Evolutionary conservation across 1,140 invertebrate species (phyloP), one percentile per base, ranked within the genome.

Genomic region (Saccostrea glomerata): DNA sequence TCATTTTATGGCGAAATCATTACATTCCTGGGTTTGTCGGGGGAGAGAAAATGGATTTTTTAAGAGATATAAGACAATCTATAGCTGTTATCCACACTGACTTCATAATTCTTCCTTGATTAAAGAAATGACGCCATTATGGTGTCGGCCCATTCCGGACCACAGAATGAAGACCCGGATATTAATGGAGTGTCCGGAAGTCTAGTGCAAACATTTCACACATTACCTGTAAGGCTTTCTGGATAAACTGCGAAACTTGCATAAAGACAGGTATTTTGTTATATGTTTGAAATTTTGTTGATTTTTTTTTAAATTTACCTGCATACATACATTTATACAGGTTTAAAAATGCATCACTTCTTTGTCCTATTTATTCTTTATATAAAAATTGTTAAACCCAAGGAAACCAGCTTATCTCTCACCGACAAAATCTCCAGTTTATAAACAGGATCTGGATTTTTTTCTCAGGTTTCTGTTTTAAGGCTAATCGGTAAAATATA

Each of bases 101-200:
- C 30, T 77, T 30, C 25, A 25, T 77, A 40, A 77, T 77, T 30
- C 15, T 77, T 77, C 11, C 30, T 77, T 77, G 70, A 77, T 77
- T 77, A 77, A 2, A 30, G 70, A 77, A 77, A 77, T 17, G 70
- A 25, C 70, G 30, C 13, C 25, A 77, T 77, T 77, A 77, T 77
- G 2, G 25, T 36, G 13, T 63, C 25, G 11, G 7, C 25, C 13
- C 23, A 77, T 77, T 77, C 70, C 70, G 70, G 70, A 30, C 70
- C 70, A 17, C 12, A 11, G 70, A 77, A 77, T 77, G 70, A 25
- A 30, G 12, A 77, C 70, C 30, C 70, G 25, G 25, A 36, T 30
- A 7, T 11, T 5, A 17, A 15, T 36, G 70, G 70, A 36, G 70
- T 77, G 70, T 77, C 70, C 70, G 70, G 25, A 23, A 12, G 13